Conservation (phyloP, 2,113 vertebrate species). For the Bostrychus sinensis region DNA sequence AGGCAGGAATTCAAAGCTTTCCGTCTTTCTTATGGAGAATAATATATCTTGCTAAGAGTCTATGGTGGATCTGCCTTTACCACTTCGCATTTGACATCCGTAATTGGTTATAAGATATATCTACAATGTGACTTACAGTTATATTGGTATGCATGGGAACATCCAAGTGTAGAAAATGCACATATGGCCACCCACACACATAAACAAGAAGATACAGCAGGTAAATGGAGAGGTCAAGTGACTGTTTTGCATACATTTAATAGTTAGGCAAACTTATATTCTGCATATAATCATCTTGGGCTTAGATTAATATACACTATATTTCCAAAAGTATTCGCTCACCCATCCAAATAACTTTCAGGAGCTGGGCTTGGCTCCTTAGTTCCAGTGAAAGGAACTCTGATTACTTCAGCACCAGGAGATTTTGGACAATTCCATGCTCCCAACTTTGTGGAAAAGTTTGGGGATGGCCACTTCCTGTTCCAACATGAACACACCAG, state of each 20-base stretch:
- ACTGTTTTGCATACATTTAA: not conserved
- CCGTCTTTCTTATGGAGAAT: constrained; percentile 47
- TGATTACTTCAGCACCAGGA: too few species aligned
- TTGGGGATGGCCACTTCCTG: too few species aligned
- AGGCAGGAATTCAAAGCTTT: constrained; percentile 58
- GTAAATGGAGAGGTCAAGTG: not conserved
- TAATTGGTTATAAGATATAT: constrained; percentile 5
- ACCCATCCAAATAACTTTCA: too few species aligned
- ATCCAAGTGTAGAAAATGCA: constrained; percentile 7
- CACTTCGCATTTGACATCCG: constrained; percentile 31
- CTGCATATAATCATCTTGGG: not conserved
- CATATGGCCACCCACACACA: not conserved
- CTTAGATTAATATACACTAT: not conserved
- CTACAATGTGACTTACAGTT: constrained; percentile 5
- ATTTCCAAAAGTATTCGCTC: too few species aligned
- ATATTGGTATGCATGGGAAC: not conserved
- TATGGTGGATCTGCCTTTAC: constrained; percentile 39
- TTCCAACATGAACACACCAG: too few species aligned
- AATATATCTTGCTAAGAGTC: constrained; percentile 32
- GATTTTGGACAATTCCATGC: too few species aligned
- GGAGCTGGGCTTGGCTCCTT: too few species aligned
- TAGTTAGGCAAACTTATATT: not conserved
- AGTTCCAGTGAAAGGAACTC: too few species aligned
- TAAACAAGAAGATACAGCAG: not conserved
- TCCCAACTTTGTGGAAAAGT: too few species aligned